Conservation (phyloP, 2,888 invertebrate species). For the Epicampocera succincta region DNA sequence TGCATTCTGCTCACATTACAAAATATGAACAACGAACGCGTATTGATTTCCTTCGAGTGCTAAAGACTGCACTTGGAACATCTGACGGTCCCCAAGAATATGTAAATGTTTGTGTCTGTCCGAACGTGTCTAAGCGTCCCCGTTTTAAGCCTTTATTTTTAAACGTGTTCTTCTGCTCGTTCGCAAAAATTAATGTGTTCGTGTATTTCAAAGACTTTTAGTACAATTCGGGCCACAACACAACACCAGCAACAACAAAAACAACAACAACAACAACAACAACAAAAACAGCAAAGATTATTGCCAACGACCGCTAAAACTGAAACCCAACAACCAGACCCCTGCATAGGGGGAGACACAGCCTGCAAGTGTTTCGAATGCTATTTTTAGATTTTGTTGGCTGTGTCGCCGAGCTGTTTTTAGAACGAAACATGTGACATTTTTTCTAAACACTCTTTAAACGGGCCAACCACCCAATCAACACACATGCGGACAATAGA, state of each 20-base stretch:
- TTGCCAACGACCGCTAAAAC: constrained; percentile 34
- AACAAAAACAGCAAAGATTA: constrained; percentile 4
- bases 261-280: too few relatives aligned
- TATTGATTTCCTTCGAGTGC: constrained; percentile 55
- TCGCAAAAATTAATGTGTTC: constrained; percentile 9
- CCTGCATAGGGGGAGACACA: constrained; percentile 14
- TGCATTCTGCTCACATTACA: constrained; percentile 30
- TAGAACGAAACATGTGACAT: constrained; percentile 56
- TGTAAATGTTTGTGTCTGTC: background rate
- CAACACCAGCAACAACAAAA: too few relatives aligned
- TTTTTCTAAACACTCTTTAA: constrained; percentile 48
- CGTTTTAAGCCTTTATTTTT: background rate
- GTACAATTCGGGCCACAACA: constrained; percentile 30
- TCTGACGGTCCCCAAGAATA: constrained; percentile 20
- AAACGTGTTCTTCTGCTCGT: background rate
- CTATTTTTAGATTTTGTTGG: constrained; percentile 41
- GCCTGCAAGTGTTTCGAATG: constrained; percentile 23
- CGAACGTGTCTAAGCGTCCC: background rate
- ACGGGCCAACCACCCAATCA: background rate
- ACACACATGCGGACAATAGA: constrained; percentile 39
- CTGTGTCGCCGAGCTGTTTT: constrained; percentile 3
- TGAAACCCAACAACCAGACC: constrained; percentile 10
- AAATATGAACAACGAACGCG: constrained; percentile 20
- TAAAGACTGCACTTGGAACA: constrained; percentile 33
- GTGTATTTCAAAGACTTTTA: constrained; percentile 28